Percentiles rank a stretch among this genome's conserved stretches.
Conservation (phyloP, 1,140 invertebrate genomes). For the Drosophila virilis region DNA sequence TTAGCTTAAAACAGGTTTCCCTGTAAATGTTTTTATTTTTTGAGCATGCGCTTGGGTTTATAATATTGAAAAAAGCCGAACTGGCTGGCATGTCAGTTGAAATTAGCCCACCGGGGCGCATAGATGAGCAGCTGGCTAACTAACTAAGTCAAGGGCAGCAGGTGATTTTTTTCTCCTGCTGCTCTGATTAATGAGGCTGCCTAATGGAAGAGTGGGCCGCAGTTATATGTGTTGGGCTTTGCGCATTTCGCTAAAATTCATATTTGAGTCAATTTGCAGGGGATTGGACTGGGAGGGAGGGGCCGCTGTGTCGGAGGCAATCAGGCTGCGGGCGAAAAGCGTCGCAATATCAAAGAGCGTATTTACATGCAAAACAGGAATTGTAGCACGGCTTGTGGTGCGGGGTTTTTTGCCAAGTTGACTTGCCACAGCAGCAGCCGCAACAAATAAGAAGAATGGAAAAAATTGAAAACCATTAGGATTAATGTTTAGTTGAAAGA, state of each 20-base stretch:
- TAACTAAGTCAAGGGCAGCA: conserved; percentile 65
- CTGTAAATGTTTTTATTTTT: too few relatives aligned
- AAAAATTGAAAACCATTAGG: conserved; percentile 82
- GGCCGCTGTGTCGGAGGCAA: conserved; percentile 66
- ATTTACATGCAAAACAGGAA: conserved; percentile 80
- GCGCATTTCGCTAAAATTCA: conserved; percentile 36
- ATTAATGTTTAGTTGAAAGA: conserved; percentile 83
- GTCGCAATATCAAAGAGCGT: conserved; percentile 78
- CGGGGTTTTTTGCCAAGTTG: conserved; percentile 44
- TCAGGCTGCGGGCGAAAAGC: conserved; percentile 77
- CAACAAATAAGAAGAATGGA: neutral
- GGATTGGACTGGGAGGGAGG: neutral
- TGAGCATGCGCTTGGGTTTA: neutral
- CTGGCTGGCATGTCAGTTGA: conserved; percentile 25
- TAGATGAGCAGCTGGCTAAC: conserved; percentile 34
- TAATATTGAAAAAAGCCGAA: conserved; percentile 37
- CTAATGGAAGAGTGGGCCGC: conserved; percentile 48
- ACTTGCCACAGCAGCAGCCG: conserved; percentile 64
- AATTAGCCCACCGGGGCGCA: conserved; percentile 36
- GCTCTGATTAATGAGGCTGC: conserved; percentile 40
- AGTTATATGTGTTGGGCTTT: conserved; percentile 37
- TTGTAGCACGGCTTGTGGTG: conserved; percentile 3
- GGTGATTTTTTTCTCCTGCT: conserved; percentile 15
- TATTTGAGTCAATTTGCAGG: conserved; percentile 44
- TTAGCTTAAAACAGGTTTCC: too few relatives aligned